Evolutionary conservation across 2,797 vertebrate species (phyloP), one percentile per base, ranked within the genome.

Genomic region (Ceryle rudis): DNA sequence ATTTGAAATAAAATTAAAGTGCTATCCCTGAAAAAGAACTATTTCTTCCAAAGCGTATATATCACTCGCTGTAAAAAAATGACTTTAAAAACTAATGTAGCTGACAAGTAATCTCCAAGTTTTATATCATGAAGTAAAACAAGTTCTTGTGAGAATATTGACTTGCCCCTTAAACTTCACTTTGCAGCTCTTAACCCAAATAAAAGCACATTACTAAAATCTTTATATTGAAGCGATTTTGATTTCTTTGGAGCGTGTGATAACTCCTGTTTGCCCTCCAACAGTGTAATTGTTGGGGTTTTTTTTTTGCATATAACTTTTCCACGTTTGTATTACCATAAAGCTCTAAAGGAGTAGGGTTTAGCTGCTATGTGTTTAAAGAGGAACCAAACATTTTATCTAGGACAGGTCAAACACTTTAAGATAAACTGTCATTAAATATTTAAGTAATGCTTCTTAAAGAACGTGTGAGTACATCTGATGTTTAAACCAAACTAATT

Each of bases 1-100:
- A 86, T 55, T 49, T 69, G 46, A 97, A 89, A 91, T 62, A 61
- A 67, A 89, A 92, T 89, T 70, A 89, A 91, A 91, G 92, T 44
- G 16, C 57, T 90, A 42, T 52, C 55, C 35, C 65, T 78, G 39
- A 39, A 85, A 89, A 90, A 77, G 7, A 86, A 80, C 19, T 51
- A 25, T 58, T 79, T 81, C 33, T 87, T 90, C 69, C 44, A 28
- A 72, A 86, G 23, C 19, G 17, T 18, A 70, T 33, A 25, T 44
- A 78, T n/a, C n/a, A 71, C 29, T 79, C 51, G n/a, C 26, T 83
- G 66, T 75, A 93, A 91, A 92, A 54, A 86, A 51, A 42, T 85
- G 79, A 67, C 26, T 64, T 86, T 75, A 89, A 79, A 82, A 91
- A 44, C 49, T 47, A 82, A 85, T 13, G n/a, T 66, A 86, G 42